phyloP scores from a whole-genome alignment of 1,140 invertebrate genomes.

The Bombus vancouverensis region DNA sequence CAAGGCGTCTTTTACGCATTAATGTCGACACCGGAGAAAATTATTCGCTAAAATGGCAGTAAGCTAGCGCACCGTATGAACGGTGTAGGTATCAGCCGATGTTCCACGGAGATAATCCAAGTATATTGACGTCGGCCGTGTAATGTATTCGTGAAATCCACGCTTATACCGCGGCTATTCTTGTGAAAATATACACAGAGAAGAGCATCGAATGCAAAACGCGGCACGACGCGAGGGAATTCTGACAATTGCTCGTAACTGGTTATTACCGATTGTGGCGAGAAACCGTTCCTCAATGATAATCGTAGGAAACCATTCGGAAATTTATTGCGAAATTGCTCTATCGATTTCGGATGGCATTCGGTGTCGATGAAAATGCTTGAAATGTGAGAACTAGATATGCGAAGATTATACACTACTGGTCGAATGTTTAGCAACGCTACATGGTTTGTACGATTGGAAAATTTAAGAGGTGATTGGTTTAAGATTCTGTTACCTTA shows the following conservation, averaged over 20 bases:
- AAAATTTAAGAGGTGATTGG: too few relatives aligned
- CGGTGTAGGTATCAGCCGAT: constrained; percentile 50
- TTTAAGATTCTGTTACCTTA: too few relatives aligned
- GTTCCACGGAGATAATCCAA: constrained; percentile 50
- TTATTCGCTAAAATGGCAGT: constrained; percentile 57
- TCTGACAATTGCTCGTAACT: constrained; percentile 27
- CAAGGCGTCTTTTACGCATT: constrained; percentile 26
- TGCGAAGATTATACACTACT: background rate
- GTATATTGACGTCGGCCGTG: constrained; percentile 47
- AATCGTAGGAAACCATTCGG: background rate
- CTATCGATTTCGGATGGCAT: background rate
- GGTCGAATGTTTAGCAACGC: too few relatives aligned
- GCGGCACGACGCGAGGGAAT: background rate
- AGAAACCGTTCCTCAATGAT: background rate
- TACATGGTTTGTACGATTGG: too few relatives aligned
- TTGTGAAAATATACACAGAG: constrained; percentile 37
- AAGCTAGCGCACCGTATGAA: constrained; percentile 43
- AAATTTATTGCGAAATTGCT: background rate
- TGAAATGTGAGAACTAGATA: background rate
- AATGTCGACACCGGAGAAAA: constrained; percentile 53
- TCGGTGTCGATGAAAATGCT: background rate
- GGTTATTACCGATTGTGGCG: constrained; percentile 20
- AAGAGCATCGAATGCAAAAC: background rate
- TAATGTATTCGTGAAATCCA: constrained; percentile 60
- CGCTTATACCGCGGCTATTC: constrained; percentile 18